Percentiles rank a stretch among this genome's conserved stretches.
Evolutionary conservation across 2,888 invertebrate genomes (phyloP).

Genomic region (Tridacna gigas): DNA sequence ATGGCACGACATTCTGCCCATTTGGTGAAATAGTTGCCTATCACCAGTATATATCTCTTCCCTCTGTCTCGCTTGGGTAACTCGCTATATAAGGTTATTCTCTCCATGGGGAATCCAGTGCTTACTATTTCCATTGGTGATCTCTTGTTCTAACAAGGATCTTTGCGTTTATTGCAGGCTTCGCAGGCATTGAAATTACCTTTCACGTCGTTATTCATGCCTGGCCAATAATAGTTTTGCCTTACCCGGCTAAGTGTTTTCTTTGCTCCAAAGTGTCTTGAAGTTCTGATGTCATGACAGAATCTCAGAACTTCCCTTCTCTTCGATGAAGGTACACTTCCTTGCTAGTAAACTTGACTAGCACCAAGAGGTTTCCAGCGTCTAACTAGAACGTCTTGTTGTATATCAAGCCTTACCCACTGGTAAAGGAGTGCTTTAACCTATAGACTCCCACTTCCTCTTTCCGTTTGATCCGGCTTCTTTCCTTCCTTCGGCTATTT

Average conservation of each 20-base stretch:
- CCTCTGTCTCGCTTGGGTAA: constrained; percentile 15
- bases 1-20: constrained; percentile 33
- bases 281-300: constrained; percentile 25
- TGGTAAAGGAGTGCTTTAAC: constrained; percentile 11
- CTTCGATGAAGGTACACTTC: constrained; percentile 5
- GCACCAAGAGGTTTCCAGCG: constrained; percentile 10
- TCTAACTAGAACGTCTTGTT: constrained; percentile 14
- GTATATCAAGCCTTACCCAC: constrained; percentile 9
- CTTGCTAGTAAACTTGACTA: constrained; percentile 8
- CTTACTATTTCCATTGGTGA: constrained; percentile 29
- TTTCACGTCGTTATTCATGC: constrained; percentile 29
- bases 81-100: constrained; percentile 28
- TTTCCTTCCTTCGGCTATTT: not conserved
- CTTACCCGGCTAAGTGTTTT: constrained; percentile 19
- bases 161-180: constrained; percentile 10
- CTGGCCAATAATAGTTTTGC: constrained; percentile 33
- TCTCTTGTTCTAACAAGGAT: not conserved
- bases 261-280: constrained; percentile 27
- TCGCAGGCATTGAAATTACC: not conserved
- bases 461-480: constrained; percentile 5
- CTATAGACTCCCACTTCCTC: constrained; percentile 3
- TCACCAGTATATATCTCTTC: constrained; percentile 33
- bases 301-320: constrained; percentile 16
- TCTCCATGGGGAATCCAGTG: constrained; percentile 36
- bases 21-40: constrained; percentile 39